Evolutionary conservation across 1,140 invertebrate genomes (phyloP).

Genomic region (Drosophila mayri): DNA sequence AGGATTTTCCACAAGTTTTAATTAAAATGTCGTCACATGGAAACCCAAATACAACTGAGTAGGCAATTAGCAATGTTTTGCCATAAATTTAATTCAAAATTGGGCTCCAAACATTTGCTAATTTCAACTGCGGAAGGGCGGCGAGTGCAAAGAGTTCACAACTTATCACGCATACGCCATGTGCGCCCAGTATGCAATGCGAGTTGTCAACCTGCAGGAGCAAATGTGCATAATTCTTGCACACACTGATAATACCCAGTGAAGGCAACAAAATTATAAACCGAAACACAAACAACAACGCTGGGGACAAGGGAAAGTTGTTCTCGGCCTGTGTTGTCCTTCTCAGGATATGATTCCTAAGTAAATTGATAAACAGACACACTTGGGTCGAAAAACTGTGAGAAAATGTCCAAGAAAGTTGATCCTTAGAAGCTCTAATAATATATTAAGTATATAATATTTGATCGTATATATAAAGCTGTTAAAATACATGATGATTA

Average conservation of each 20-base stretch:
- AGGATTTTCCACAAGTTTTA: conserved; percentile 65
- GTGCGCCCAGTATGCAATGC: conserved; percentile 46
- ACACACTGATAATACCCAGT: conserved; percentile 51
- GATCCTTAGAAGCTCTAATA: not conserved
- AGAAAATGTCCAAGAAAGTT: conserved; percentile 2
- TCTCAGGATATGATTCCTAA: conserved; percentile 21
- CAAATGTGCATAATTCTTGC: conserved; percentile 77
- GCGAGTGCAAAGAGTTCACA: conserved; percentile 2
- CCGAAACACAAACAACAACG: conserved; percentile 50
- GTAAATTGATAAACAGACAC: conserved; percentile 63
- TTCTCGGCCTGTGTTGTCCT: conserved; percentile 2
- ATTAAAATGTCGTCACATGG: conserved; percentile 78
- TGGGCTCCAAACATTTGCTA: conserved; percentile 62
- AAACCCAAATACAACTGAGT: conserved; percentile 45
- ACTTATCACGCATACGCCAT: conserved; percentile 57
- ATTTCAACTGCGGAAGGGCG: conserved; percentile 18
- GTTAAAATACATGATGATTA: too few relatives aligned
- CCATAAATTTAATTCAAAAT: conserved; percentile 69
- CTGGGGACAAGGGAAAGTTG: conserved; percentile 31
- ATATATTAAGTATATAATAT: too few relatives aligned
- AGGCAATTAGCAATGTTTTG: conserved; percentile 75
- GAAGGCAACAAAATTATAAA: conserved; percentile 60
- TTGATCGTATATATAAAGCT: too few relatives aligned
- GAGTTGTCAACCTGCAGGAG: conserved; percentile 67
- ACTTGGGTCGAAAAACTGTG: conserved; percentile 13